phyloP scores from a whole-genome alignment of 2,113 vertebrate genomes.

The Cyanoliseus patagonus region DNA sequence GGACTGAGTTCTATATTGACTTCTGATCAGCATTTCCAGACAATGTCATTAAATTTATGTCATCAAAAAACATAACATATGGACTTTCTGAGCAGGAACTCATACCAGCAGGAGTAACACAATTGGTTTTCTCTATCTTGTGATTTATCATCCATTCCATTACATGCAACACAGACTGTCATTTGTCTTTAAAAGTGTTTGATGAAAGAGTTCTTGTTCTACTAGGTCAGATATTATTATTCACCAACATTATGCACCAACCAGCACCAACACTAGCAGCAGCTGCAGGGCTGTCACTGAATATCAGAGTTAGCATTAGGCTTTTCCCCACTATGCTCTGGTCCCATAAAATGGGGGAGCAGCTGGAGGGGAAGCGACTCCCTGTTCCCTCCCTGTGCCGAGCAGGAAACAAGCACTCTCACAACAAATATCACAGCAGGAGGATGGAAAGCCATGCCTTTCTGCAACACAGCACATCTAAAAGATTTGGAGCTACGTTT shows the following conservation, averaged over 20 bases:
- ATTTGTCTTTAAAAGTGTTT: slow-evolving; percentile 70
- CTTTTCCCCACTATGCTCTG: not conserved
- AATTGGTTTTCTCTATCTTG: slow-evolving; percentile 49
- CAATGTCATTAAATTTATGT: slow-evolving; percentile 71
- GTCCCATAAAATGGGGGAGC: not conserved
- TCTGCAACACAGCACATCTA: not conserved
- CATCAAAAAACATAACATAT: slow-evolving; percentile 50
- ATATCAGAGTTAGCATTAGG: not conserved
- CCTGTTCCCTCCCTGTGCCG: fast-evolving
- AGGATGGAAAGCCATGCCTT: not conserved
- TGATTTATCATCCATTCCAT: slow-evolving; percentile 66
- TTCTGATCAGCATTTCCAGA: slow-evolving; percentile 68
- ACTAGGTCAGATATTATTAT: slow-evolving; percentile 47
- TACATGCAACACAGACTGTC: not conserved
- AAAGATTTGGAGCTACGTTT: fast-evolving
- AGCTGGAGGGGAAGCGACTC: not conserved
- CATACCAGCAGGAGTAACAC: slow-evolving; percentile 31
- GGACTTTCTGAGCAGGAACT: slow-evolving; percentile 20
- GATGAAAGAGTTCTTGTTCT: slow-evolving; percentile 56
- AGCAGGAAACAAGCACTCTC: not conserved
- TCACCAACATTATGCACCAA: slow-evolving; percentile 11
- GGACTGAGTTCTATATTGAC: slow-evolving; percentile 45
- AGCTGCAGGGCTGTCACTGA: not conserved
- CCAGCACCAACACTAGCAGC: not conserved
- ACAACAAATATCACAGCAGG: not conserved